A percentile compares a stretch with the other conserved stretches of the same genome.
These are phyloP conservation scores for Hanleya hanleyi DNA, from an alignment of 2,888 invertebrate genomes.

Conservation along the genomic window DNA sequence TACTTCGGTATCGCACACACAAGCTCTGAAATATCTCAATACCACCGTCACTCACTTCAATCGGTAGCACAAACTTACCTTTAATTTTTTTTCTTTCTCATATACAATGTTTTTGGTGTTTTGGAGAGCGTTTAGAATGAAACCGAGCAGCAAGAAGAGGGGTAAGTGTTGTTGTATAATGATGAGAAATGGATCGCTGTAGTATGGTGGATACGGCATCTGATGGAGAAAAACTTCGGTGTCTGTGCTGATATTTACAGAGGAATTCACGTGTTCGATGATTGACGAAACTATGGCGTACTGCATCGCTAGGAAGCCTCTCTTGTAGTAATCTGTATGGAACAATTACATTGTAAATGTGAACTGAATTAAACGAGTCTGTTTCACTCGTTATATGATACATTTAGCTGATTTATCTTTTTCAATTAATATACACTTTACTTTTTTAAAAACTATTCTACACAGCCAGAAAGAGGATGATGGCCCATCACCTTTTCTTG, in stretches of 20 bases:
- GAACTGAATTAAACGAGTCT: no score
- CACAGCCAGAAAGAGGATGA: no score
- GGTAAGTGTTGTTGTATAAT: constrained; percentile 81
- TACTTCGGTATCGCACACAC: no score
- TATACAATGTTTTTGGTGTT: constrained; percentile 82
- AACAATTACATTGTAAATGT: no score
- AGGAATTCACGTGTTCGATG: not conserved
- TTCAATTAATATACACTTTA: no score
- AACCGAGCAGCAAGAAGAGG: constrained; percentile 83
- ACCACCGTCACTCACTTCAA: no score
- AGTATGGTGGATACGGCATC: constrained; percentile 81
- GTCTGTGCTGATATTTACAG: not conserved
- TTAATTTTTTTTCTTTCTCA: constrained; percentile 80
- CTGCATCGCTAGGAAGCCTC: not conserved
- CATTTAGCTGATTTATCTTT: no score
- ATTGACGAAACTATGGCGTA: not conserved
- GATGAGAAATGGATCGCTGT: constrained; percentile 79
- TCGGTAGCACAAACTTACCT: no score
- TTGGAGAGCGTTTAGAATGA: constrained; percentile 84
- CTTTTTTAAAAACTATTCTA: no score
- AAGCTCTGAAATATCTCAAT: no score
- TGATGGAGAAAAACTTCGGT: not conserved
- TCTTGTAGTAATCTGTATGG: not conserved
- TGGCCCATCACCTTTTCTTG: no score
- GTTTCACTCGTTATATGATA: no score